Evolutionary conservation across 2,888 invertebrate genomes (phyloP).

Genomic region (Xanthorhoe designata): DNA sequence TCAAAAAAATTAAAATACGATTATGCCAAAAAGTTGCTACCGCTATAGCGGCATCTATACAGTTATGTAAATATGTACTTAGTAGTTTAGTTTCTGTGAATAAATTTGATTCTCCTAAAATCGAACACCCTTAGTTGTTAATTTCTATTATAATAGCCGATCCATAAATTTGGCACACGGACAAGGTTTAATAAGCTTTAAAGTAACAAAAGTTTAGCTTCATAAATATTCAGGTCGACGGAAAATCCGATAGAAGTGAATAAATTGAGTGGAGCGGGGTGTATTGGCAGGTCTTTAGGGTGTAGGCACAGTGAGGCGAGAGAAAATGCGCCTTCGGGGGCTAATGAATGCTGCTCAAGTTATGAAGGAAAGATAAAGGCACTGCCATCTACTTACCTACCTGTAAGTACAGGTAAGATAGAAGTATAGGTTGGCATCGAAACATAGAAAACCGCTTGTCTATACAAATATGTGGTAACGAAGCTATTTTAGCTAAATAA

Average conservation of each 20-base stretch:
- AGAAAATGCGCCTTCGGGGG: slow-evolving; percentile 13
- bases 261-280: slow-evolving; percentile 65
- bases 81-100: too few species aligned
- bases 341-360: slow-evolving; percentile 14
- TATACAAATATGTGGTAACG: too few species aligned
- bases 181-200: slow-evolving; percentile 62
- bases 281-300: slow-evolving; percentile 52
- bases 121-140: slow-evolving; percentile 33
- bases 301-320: slow-evolving; percentile 16
- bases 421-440: background rate
- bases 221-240: slow-evolving; percentile 70
- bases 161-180: slow-evolving; percentile 52
- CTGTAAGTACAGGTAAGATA: background rate
- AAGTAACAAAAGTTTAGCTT: slow-evolving; percentile 67
- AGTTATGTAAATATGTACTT: too few species aligned
- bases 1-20: too few species aligned
- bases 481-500: background rate
- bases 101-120: slow-evolving; percentile 19
- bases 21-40: too few species aligned
- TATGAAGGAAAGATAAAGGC: slow-evolving; percentile 7
- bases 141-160: slow-evolving; percentile 48
- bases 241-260: slow-evolving; percentile 66
- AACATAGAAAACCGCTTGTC: background rate
- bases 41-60: too few species aligned
- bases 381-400: too few species aligned